Evolutionary conservation across 2,888 invertebrate species (phyloP), one percentile per base, ranked within the genome.

Genomic region (Gortyna flavago): DNA sequence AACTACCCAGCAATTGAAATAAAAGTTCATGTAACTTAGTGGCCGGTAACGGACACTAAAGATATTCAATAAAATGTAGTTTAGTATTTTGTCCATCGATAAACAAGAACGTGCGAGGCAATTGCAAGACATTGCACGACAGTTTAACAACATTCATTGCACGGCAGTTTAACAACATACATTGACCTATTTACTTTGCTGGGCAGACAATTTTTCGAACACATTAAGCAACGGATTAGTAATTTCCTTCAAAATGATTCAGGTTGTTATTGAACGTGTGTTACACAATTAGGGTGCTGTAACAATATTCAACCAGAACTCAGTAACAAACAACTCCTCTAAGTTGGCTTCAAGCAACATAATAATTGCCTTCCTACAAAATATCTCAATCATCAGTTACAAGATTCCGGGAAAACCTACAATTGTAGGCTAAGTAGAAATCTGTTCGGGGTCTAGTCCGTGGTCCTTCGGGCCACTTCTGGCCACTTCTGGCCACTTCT

Each of bases 361-460:
- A n/a, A n/a, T n/a, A n/a, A 4, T 38, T 38, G 4, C 1, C 9
- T 35, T n/a, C n/a, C 18, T 13, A n/a, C 70, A 21, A 70, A 51
- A 51, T 35, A 70, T 48, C 13, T 32, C 4, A 38, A 25, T 73
- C 38, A 25, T n/a, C 13, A 57, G 9, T 29, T 13, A 41, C 25
- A 29, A 57, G 25, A 51, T 54, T 41, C 25, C 3, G n/a, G 21
- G 54, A 77, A 16, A 6, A n/a, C 8, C 35, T 32, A 25, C 8
- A 18, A 44, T 38, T 74, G 21, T 29, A 51, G 32, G 11, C 48
- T 51, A n/a, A 41, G n/a, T 51, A n/a, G 21, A 41, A 74, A 48
- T 75, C 6, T 73, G 32, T 51, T 57, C 54, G 59, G 18, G 57
- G 65, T 80, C 25, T 35, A 80, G 62, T 73, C 51, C 11, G 32